Conservation (phyloP, 2,888 invertebrate genomes). For the Galerucella pusilla region DNA sequence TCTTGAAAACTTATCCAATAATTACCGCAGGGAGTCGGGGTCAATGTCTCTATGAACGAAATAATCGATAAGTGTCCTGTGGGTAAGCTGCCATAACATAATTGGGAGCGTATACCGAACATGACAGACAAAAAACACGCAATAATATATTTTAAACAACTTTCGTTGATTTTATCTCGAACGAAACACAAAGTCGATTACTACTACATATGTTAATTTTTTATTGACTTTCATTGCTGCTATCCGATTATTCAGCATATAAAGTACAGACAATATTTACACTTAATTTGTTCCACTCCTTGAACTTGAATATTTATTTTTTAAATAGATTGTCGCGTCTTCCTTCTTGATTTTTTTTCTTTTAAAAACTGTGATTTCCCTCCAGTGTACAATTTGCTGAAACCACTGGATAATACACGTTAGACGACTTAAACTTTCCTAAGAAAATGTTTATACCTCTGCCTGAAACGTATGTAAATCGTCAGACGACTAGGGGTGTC, state of each 20-base stretch:
- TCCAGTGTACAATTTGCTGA: no score
- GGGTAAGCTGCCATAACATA: not conserved
- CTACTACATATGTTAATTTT: not conserved
- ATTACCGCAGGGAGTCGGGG: not conserved
- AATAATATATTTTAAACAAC: not conserved
- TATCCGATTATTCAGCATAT: not conserved
- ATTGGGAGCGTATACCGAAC: not conserved
- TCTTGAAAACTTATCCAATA: not conserved
- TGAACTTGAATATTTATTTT: not conserved
- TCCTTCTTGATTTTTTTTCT: no score
- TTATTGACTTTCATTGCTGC: not conserved
- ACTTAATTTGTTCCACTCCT: not conserved
- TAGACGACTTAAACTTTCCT: no score
- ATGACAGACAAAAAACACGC: slow-evolving; percentile 1
- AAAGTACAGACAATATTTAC: not conserved
- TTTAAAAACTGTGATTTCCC: no score
- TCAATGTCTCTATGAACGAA: not conserved
- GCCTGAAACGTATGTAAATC: no score
- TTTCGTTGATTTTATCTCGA: not conserved
- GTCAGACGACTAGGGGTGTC: no score
- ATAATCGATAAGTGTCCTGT: slow-evolving; percentile 4
- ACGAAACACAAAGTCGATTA: not conserved
- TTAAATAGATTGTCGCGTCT: not conserved
- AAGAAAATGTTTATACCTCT: no score
- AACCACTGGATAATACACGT: no score